A percentile compares a stretch with the other conserved stretches of the same genome.
Conservation (phyloP, 2,113 vertebrate species). For the Mohoua ochrocephala region DNA sequence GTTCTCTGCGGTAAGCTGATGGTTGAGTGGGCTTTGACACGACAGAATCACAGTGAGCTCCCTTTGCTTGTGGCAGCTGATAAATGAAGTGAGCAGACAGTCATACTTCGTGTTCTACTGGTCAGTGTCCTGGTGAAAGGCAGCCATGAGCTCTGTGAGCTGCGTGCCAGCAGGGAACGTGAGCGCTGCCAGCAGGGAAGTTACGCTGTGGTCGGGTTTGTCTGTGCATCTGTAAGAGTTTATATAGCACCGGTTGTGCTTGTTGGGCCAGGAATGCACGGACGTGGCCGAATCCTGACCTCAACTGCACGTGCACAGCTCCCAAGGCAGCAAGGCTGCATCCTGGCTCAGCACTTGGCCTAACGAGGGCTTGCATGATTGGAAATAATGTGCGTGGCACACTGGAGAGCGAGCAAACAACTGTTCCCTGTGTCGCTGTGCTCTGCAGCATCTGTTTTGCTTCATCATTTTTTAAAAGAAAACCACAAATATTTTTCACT, state of each 20-base stretch:
- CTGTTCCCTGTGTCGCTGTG: neutral
- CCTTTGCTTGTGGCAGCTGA: neutral
- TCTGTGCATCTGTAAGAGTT: neutral
- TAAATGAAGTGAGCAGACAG: neutral
- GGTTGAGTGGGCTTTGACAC: neutral
- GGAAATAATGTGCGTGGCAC: neutral
- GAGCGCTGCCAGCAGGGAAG: rapidly evolving
- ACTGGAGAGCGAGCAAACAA: neutral
- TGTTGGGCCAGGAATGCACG: neutral
- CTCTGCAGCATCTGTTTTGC: conserved; percentile 54
- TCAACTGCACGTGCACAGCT: conserved; percentile 8
- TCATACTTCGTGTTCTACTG: neutral
- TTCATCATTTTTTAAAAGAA: conserved; percentile 26
- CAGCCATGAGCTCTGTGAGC: neutral
- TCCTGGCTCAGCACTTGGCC: neutral
- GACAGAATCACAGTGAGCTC: neutral
- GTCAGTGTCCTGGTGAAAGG: neutral
- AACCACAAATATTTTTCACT: conserved; percentile 17
- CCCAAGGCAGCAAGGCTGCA: neutral
- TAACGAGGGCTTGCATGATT: neutral
- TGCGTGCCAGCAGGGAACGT: rapidly evolving
- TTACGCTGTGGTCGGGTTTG: rapidly evolving
- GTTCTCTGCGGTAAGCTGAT: neutral
- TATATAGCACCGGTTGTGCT: neutral
- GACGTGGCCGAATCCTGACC: neutral